Percentiles rank a stretch among this genome's conserved stretches.
These are phyloP conservation scores for Solenopsis invicta DNA, from an alignment of 1,140 invertebrate species.

Conservation along the genomic window DNA sequence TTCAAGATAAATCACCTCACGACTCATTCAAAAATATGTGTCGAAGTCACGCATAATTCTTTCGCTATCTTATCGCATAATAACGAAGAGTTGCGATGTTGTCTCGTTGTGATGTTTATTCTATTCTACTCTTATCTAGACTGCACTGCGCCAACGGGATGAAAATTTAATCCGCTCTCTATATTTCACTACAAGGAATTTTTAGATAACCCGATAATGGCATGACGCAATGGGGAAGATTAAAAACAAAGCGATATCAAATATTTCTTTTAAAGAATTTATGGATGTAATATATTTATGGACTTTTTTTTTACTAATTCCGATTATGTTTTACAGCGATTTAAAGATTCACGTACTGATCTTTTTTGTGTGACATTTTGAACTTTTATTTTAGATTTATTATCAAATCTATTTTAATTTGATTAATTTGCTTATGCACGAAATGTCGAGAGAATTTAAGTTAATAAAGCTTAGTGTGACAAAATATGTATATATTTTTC, in stretches of 20 bases:
- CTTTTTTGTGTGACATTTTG: background rate
- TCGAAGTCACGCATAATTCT: constrained; percentile 27
- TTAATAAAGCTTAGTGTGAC: background rate
- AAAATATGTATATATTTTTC: background rate
- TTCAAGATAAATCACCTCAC: background rate
- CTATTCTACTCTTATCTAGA: constrained; percentile 43
- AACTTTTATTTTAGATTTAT: background rate
- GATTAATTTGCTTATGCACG: background rate
- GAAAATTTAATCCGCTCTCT: constrained; percentile 37
- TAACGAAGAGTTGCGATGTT: background rate
- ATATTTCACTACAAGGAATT: constrained; percentile 19
- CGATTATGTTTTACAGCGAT: background rate
- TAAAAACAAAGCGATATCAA: constrained; percentile 4
- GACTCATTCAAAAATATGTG: background rate
- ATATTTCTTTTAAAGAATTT: background rate
- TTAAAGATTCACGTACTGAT: background rate
- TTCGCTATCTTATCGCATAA: constrained; percentile 40
- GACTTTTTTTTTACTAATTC: background rate
- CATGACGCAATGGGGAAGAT: background rate
- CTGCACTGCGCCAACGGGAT: constrained; percentile 29
- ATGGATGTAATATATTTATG: background rate
- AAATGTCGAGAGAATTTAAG: background rate
- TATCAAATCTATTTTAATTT: too few relatives aligned
- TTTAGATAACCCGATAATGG: constrained; percentile 8
- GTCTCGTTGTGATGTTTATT: constrained; percentile 12